Evolutionary conservation across 2,888 invertebrate species (phyloP).

Genomic region (Polydesmus complanatus): DNA sequence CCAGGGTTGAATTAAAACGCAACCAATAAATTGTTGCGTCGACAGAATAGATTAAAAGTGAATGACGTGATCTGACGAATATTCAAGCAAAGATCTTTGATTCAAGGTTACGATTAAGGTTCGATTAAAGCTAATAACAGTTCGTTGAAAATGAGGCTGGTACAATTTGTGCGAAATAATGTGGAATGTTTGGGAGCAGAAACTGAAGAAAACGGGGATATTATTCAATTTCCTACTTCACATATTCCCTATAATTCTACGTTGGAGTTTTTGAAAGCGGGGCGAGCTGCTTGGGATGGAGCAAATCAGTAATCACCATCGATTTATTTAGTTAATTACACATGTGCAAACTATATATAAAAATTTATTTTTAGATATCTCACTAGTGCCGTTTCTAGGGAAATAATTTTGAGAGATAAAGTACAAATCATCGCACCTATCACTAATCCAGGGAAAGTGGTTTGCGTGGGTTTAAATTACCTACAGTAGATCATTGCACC

Average conservation of each 20-base stretch:
- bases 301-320: too few relatives aligned
- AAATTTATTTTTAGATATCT: too few relatives aligned
- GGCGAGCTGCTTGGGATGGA: background rate
- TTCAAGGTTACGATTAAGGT: too few relatives aligned
- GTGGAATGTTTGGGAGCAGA: background rate
- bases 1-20: too few relatives aligned
- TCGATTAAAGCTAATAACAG: too few relatives aligned
- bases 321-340: too few relatives aligned
- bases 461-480: constrained; percentile 76
- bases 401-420: background rate
- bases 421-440: constrained; percentile 52
- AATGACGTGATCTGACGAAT: too few relatives aligned
- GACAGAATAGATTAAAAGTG: too few relatives aligned
- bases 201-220: background rate
- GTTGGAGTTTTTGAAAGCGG: background rate
- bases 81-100: too few relatives aligned
- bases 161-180: background rate
- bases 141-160: background rate
- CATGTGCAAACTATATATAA: too few relatives aligned
- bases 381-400: background rate
- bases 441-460: constrained; percentile 63
- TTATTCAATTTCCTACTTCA: background rate
- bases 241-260: background rate
- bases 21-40: too few relatives aligned
- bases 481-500: constrained; percentile 65